Conservation (phyloP, 2,797 vertebrate genomes). For the Anas capensis region DNA sequence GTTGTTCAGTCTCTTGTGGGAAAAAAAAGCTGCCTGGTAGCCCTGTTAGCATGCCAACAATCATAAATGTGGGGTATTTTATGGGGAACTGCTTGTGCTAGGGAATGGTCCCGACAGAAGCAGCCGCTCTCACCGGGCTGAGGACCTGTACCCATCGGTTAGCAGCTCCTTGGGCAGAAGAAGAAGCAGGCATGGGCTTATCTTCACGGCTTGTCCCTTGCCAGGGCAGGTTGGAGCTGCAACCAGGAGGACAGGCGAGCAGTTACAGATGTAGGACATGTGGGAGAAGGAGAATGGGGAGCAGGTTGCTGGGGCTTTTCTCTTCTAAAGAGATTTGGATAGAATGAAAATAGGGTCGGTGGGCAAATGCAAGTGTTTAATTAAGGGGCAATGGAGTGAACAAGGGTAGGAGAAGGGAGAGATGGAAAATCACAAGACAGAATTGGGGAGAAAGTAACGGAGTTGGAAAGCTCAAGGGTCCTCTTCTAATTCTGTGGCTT, state of each 20-base stretch:
- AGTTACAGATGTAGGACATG: not conserved
- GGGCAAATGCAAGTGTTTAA: conserved; percentile 1
- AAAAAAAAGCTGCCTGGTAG: conserved; percentile 50
- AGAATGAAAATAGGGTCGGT: not conserved
- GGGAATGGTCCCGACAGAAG: conserved; percentile 39
- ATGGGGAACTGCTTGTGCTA: conserved; percentile 2
- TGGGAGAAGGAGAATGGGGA: not conserved
- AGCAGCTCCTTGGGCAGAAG: conserved; percentile 33
- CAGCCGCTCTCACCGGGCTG: not conserved
- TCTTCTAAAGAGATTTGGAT: not conserved
- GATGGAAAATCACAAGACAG: not conserved
- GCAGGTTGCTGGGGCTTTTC: not conserved
- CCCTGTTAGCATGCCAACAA: conserved; percentile 27
- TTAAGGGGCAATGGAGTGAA: not conserved
- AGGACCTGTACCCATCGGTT: not conserved
- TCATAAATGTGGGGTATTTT: conserved; percentile 48
- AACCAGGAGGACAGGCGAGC: not conserved
- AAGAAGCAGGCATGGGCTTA: conserved; percentile 8
- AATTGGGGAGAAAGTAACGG: not conserved
- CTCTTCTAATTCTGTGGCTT: not conserved
- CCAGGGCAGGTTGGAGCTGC: conserved; percentile 24
- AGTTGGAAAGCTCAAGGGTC: not conserved
- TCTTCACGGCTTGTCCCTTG: not conserved
- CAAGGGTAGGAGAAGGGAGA: not conserved
- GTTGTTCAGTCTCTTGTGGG: conserved; percentile 34